phyloP scores from a whole-genome alignment of 2,888 invertebrate genomes.

The Ptychoptera albimana region DNA sequence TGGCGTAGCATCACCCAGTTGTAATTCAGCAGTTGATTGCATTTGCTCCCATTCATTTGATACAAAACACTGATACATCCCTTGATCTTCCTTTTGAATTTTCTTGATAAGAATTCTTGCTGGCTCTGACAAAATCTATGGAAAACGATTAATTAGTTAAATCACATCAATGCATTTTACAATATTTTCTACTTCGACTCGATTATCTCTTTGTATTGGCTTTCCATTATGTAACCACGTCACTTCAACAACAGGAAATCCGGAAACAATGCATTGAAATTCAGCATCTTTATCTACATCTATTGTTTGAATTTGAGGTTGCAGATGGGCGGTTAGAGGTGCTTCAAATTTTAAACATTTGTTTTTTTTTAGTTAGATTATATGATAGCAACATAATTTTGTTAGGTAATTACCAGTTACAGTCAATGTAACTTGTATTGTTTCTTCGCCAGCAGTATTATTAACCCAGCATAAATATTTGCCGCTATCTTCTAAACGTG shows the following conservation, averaged over 20 bases:
- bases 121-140: conserved; percentile 28
- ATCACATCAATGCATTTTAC: not conserved
- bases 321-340: conserved; percentile 62
- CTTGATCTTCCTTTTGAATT: conserved; percentile 66
- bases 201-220: conserved; percentile 40
- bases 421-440: conserved; percentile 56
- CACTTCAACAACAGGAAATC: conserved; percentile 66
- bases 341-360: conserved; percentile 33
- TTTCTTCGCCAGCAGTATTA: conserved; percentile 74
- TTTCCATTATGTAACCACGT: conserved; percentile 69
- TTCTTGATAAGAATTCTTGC: conserved; percentile 42
- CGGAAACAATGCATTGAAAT: conserved; percentile 76
- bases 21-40: conserved; percentile 65
- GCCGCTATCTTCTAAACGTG: conserved; percentile 62
- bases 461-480: conserved; percentile 81
- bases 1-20: conserved; percentile 75
- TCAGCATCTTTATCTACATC: conserved; percentile 72
- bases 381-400: not conserved
- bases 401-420: conserved; percentile 45
- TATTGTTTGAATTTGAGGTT: conserved; percentile 60
- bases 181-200: conserved; percentile 32
- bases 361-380: no score
- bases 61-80: conserved; percentile 85
- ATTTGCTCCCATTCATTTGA: conserved; percentile 72
- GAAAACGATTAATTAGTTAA: not conserved